A percentile compares a stretch with the other conserved stretches of the same genome.
Evolutionary conservation across 2,888 invertebrate species (phyloP).

Genomic region (Cerceris ruficornis): DNA sequence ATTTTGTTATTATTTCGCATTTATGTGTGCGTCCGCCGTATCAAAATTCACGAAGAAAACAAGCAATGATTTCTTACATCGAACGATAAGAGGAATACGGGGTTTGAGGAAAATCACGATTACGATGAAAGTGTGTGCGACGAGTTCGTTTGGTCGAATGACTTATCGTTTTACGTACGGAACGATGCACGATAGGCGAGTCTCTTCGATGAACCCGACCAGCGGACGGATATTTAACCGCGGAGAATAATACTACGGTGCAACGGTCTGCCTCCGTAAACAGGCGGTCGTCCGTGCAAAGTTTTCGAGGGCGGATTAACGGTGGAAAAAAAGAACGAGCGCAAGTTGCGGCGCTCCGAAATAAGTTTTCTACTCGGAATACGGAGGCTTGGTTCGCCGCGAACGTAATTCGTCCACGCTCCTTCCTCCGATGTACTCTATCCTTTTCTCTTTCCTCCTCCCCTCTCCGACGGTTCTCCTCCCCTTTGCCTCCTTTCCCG

Average conservation of each 20-base stretch:
- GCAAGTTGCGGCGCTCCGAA: neutral
- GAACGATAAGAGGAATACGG: too few relatives aligned
- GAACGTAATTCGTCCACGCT: constrained; percentile 51
- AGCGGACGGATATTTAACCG: too few relatives aligned
- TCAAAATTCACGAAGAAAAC: too few relatives aligned
- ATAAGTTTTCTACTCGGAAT: constrained; percentile 30
- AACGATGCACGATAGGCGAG: too few relatives aligned
- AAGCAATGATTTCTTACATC: constrained; percentile 1
- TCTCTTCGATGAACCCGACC: too few relatives aligned
- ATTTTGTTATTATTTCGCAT: too few relatives aligned
- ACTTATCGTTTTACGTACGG: too few relatives aligned
- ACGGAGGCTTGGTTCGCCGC: constrained; percentile 45
- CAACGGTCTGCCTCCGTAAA: neutral
- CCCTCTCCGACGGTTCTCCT: neutral
- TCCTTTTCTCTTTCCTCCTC: constrained; percentile 33
- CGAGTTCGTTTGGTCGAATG: too few relatives aligned
- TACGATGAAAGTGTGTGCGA: too few relatives aligned
- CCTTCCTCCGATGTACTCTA: constrained; percentile 41
- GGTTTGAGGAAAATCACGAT: too few relatives aligned
- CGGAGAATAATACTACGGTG: too few relatives aligned
- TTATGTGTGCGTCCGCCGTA: too few relatives aligned
- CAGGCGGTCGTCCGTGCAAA: neutral
- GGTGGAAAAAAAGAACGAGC: neutral
- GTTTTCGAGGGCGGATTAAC: neutral
- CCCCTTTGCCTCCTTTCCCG: constrained; percentile 39